These are phyloP conservation scores for Lepidurus apus DNA, from an alignment of 1,140 invertebrate genomes.

Conservation along the genomic window DNA sequence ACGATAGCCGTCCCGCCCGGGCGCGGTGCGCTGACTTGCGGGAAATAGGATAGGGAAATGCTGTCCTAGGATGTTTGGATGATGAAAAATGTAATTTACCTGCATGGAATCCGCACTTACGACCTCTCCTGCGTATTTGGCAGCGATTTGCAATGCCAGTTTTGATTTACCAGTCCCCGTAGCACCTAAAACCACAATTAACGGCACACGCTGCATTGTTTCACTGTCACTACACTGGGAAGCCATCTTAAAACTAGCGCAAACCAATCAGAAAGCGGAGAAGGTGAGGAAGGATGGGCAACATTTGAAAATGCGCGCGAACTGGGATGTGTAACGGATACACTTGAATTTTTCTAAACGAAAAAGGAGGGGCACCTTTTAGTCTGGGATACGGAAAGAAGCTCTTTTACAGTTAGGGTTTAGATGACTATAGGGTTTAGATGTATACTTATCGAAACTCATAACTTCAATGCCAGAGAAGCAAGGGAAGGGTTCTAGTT, in stretches of 20 bases:
- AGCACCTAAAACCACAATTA: constrained; percentile 86
- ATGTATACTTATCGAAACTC: background rate
- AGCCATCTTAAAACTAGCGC: constrained; percentile 30
- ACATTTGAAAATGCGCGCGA: background rate
- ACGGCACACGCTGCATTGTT: constrained; percentile 47
- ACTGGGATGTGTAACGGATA: too few species aligned
- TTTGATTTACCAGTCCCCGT: constrained; percentile 97
- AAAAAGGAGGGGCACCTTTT: too few species aligned
- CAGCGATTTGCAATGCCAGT: constrained; percentile 83
- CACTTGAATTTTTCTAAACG: too few species aligned
- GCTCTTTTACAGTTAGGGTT: too few species aligned
- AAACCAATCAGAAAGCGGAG: background rate
- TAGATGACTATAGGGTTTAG: too few species aligned
- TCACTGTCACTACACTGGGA: background rate
- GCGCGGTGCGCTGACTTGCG: background rate
- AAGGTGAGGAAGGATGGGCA: background rate
- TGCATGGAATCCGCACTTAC: constrained; percentile 99
- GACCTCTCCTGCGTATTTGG: constrained; percentile 85
- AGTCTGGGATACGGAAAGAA: too few species aligned
- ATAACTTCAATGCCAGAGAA: background rate
- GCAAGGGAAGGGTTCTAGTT: background rate
- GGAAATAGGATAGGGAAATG: background rate
- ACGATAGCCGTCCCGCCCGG: too few species aligned
- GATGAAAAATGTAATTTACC: constrained; percentile 52
- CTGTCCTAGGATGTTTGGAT: background rate